A percentile compares a stretch with the other conserved stretches of the same genome.
These are phyloP conservation scores for Coptodon rendalli DNA, from an alignment of 2,113 vertebrate genomes.

Conservation along the genomic window DNA sequence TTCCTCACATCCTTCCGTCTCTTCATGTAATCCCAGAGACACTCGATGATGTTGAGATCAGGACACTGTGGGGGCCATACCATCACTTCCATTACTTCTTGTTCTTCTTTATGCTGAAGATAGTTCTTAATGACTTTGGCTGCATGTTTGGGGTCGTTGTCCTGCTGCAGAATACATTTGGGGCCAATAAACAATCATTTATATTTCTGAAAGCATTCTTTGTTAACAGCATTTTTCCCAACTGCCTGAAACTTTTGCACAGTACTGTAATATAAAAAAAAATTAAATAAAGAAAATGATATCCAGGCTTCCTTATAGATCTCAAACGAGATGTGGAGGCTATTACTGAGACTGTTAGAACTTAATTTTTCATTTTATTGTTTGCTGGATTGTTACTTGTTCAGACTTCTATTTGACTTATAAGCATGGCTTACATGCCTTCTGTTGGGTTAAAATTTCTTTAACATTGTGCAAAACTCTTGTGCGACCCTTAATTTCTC, in stretches of 20 bases:
- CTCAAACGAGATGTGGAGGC: accelerated
- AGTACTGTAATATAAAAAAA: neutral
- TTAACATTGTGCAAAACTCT: neutral
- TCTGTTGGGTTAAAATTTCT: neutral
- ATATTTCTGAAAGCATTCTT: neutral
- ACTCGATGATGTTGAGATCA: neutral
- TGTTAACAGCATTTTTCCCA: neutral
- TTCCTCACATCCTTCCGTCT: neutral
- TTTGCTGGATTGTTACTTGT: neutral
- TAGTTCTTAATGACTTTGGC: accelerated
- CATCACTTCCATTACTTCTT: neutral
- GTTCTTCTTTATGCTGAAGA: accelerated
- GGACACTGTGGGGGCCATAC: accelerated
- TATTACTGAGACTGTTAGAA: neutral
- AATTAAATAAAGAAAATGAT: neutral
- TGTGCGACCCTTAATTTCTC: accelerated
- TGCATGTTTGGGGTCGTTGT: accelerated
- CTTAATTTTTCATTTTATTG: neutral
- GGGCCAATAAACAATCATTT: neutral
- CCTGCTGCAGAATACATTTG: neutral
- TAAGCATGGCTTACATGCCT: neutral
- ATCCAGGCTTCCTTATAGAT: neutral
- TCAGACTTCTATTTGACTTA: neutral
- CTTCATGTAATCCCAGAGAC: neutral
- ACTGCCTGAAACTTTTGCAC: neutral